Percentiles rank a stretch among this genome's conserved stretches.
Evolutionary conservation across 2,888 invertebrate genomes (phyloP).

Genomic region (Cerceris ruficornis): DNA sequence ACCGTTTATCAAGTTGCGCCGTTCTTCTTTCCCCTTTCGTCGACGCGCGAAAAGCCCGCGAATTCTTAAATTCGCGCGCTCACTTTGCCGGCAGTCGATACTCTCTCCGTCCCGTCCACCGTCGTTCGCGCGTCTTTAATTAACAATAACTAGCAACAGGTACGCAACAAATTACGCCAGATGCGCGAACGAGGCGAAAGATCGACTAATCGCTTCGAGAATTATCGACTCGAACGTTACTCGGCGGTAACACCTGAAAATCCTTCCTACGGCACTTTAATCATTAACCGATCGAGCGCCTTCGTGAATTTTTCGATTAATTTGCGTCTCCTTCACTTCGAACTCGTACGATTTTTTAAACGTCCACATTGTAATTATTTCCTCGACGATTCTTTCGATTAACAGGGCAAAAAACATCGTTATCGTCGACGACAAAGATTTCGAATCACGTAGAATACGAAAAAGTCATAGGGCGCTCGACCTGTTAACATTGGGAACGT

Average conservation of each 20-base stretch:
- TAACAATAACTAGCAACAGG: background rate
- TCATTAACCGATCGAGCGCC: too few species aligned
- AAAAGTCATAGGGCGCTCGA: too few species aligned
- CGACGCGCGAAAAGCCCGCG: background rate
- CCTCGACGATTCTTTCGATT: too few species aligned
- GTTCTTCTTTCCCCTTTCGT: background rate
- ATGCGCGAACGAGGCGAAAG: constrained; percentile 23
- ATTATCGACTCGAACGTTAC: constrained; percentile 32
- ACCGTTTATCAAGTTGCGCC: background rate
- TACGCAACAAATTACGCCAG: background rate
- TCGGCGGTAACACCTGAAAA: constrained; percentile 51
- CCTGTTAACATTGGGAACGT: too few species aligned
- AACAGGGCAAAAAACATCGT: too few species aligned
- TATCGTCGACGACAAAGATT: background rate
- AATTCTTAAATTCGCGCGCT: constrained; percentile 45
- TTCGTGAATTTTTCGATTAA: too few species aligned
- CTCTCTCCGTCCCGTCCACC: constrained; percentile 55
- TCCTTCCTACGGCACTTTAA: constrained; percentile 2
- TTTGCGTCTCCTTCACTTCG: too few species aligned
- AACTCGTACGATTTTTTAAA: too few species aligned
- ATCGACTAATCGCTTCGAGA: constrained; percentile 16
- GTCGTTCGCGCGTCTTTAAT: constrained; percentile 21
- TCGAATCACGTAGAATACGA: too few species aligned
- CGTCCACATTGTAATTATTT: too few species aligned
- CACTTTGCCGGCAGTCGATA: constrained; percentile 53